Conservation (phyloP, 2,797 vertebrate genomes). For the Potorous gilbertii region DNA sequence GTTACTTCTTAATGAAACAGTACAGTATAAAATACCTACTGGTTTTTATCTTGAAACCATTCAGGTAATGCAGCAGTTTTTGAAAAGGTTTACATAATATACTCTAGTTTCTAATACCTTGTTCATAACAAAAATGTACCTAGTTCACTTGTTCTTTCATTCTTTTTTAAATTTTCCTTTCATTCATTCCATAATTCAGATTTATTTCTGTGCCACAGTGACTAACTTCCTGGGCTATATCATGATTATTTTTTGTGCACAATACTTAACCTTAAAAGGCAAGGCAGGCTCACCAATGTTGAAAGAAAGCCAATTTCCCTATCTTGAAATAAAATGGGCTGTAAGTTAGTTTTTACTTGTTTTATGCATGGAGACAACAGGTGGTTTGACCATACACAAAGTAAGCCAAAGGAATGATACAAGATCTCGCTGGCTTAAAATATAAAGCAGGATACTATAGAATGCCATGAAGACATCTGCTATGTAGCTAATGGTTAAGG, state of each 20-base stretch:
- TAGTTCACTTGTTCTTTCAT: neutral
- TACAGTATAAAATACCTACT: neutral
- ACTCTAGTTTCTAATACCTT: constrained; percentile 23
- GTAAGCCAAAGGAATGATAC: neutral
- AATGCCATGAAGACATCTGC: neutral
- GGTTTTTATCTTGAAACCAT: neutral
- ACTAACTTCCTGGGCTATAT: constrained; percentile 16
- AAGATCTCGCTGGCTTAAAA: neutral
- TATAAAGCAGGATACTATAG: neutral
- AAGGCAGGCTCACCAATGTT: neutral
- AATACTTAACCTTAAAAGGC: neutral
- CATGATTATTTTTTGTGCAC: constrained; percentile 14
- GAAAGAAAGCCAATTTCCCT: neutral
- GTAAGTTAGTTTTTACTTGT: neutral
- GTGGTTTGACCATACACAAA: neutral
- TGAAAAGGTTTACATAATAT: constrained; percentile 9
- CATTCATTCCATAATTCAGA: constrained; percentile 26
- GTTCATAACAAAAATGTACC: constrained; percentile 33
- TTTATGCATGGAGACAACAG: neutral
- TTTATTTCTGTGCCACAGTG: constrained; percentile 32
- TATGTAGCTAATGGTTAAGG: neutral
- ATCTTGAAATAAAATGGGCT: no score
- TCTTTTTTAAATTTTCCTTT: neutral
- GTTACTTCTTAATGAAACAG: neutral
- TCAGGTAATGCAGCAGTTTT: neutral